Evolutionary conservation across 92 coral and sea anemone genomes (phyloP).

Genomic region (Zoanthus solanderi): DNA sequence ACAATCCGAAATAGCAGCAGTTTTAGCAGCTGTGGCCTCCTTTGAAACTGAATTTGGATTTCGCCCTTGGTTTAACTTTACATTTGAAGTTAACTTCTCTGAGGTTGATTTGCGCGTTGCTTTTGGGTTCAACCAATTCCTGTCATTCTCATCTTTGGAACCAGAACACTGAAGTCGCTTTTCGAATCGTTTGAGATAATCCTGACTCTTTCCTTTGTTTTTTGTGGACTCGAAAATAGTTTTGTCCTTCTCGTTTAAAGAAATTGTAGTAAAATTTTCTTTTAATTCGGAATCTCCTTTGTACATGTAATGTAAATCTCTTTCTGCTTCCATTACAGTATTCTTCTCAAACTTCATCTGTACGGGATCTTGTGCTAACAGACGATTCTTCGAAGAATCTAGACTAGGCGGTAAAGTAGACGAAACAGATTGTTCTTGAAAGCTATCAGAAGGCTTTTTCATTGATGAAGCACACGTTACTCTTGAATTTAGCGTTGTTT

Average conservation of each 20-base stretch:
- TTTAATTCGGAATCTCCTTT: background rate
- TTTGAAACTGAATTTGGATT: constrained; percentile 1
- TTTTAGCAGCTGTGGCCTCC: background rate
- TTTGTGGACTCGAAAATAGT: background rate
- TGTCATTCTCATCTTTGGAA: constrained; percentile 32
- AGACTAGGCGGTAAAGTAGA: constrained; percentile 60
- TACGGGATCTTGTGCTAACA: constrained; percentile 63
- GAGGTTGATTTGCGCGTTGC: constrained; percentile 6
- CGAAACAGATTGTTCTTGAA: constrained; percentile 1
- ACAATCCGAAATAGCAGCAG: background rate
- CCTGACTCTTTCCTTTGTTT: constrained; percentile 25
- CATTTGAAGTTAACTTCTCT: background rate
- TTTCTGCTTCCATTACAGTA: constrained; percentile 78
- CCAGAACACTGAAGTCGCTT: constrained; percentile 50
- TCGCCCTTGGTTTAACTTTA: background rate
- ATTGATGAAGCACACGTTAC: background rate
- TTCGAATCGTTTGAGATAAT: constrained; percentile 63
- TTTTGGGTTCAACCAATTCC: constrained; percentile 13
- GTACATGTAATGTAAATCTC: constrained; percentile 54
- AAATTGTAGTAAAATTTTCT: background rate
- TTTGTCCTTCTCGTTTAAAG: background rate
- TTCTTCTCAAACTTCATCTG: constrained; percentile 55
- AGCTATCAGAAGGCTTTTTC: background rate
- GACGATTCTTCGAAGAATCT: constrained; percentile 63
- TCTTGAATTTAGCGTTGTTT: background rate